phyloP scores from a whole-genome alignment of 2,113 vertebrate species.

The Scalopus aquaticus region DNA sequence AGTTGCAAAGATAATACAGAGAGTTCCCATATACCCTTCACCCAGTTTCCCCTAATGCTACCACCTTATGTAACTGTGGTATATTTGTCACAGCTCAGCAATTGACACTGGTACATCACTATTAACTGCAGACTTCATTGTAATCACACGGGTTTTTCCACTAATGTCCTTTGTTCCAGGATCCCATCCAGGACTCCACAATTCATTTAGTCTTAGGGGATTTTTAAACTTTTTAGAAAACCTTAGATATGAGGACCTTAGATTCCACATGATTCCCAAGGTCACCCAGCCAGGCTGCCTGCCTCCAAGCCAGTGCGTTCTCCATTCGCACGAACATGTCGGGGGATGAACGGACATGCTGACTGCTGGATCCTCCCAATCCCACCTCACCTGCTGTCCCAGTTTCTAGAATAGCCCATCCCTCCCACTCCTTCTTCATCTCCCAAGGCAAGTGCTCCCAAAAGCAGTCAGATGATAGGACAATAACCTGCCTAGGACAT shows the following conservation, averaged over 20 bases:
- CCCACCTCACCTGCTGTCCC: conserved; percentile 49
- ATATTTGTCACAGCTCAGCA: conserved; percentile 17
- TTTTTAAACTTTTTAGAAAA: conserved; percentile 55
- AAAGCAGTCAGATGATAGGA: conserved; percentile 62
- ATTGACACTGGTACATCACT: neutral
- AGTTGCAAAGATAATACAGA: conserved; percentile 36
- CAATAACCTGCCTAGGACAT: neutral
- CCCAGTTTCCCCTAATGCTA: neutral
- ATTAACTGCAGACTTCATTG: neutral
- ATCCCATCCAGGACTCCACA: conserved; percentile 2
- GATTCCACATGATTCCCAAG: conserved; percentile 44
- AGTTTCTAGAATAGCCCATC: conserved; percentile 56
- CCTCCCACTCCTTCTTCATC: conserved; percentile 33
- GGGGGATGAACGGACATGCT: conserved; percentile 5
- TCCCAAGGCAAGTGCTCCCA: conserved; percentile 65
- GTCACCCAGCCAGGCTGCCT: conserved; percentile 1
- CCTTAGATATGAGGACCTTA: neutral
- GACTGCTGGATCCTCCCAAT: conserved; percentile 19
- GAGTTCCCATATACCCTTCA: neutral
- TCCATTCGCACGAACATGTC: neutral
- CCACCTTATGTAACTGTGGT: conserved; percentile 31
- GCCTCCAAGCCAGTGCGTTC: neutral
- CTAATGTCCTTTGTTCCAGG: conserved; percentile 39
- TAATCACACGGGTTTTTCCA: conserved; percentile 55
- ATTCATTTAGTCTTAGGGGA: conserved; percentile 2